phyloP scores from a whole-genome alignment of 2,113 vertebrate genomes.

The Prunella himalayana region DNA sequence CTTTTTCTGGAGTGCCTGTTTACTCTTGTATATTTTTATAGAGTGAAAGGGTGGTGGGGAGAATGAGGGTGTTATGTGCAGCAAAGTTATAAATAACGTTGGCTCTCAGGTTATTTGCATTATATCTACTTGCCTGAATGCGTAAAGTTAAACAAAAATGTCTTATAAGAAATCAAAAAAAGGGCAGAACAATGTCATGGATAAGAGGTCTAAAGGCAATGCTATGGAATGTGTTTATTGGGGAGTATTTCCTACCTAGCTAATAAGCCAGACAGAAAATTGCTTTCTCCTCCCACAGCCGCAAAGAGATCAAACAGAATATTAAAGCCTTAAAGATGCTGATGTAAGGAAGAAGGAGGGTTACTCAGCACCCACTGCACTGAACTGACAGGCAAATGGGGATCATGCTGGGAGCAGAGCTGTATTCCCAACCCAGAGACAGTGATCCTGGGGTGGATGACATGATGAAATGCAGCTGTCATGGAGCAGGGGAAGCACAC shows the following conservation, averaged over 20 bases:
- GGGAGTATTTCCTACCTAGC: background rate
- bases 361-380: background rate
- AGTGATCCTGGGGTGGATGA: background rate
- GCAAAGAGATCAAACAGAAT: constrained; percentile 29
- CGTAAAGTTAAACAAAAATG: background rate
- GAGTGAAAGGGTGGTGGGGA: constrained; percentile 19
- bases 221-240: background rate
- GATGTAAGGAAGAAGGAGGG: background rate
- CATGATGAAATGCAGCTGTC: background rate
- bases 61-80: constrained; percentile 55
- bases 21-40: constrained; percentile 46
- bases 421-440: background rate
- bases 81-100: background rate
- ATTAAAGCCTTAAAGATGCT: constrained; percentile 7
- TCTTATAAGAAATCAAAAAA: background rate
- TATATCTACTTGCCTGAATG: background rate
- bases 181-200: background rate
- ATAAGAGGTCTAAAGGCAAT: background rate
- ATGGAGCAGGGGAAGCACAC: background rate
- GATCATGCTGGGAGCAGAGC: background rate
- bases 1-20: constrained; percentile 37
- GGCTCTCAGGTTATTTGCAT: constrained; percentile 29
- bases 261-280: constrained; percentile 18
- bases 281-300: background rate
- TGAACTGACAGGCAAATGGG: background rate